These are phyloP conservation scores for Chamaea fasciata DNA, from an alignment of 2,113 vertebrate species.

Conservation along the genomic window DNA sequence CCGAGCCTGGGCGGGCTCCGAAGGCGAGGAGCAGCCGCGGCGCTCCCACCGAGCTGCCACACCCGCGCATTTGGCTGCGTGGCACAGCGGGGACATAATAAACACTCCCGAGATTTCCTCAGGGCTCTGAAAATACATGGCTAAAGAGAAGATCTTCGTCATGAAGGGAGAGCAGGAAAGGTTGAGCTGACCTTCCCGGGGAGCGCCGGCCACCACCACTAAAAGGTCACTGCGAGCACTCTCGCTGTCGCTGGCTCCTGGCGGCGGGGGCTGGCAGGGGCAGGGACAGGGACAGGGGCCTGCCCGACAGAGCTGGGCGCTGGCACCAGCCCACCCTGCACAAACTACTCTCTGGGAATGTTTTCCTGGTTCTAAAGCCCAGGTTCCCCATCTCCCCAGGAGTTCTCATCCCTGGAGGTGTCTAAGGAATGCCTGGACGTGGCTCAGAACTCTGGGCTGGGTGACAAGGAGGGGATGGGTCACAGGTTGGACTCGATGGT, in stretches of 20 bases:
- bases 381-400: too few species aligned
- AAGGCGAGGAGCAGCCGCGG: background rate
- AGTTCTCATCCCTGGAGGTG: background rate
- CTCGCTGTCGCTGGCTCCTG: background rate
- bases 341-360: background rate
- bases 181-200: background rate
- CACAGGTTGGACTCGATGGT: too few species aligned
- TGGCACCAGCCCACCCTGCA: background rate
- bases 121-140: background rate
- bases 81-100: background rate
- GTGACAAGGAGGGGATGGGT: too few species aligned
- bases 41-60: background rate
- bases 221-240: background rate
- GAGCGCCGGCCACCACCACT: background rate
- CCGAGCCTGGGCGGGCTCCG: accelerated
- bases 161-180: background rate
- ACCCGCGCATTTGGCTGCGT: accelerated
- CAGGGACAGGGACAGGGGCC: background rate
- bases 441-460: background rate
- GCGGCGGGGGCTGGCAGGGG: background rate
- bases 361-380: background rate
- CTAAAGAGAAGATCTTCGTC: background rate
- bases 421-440: background rate
- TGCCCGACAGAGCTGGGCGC: accelerated
- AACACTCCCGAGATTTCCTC: background rate